These are phyloP conservation scores for Blastobasis adustella DNA, from an alignment of 2,888 invertebrate genomes.

Conservation along the genomic window DNA sequence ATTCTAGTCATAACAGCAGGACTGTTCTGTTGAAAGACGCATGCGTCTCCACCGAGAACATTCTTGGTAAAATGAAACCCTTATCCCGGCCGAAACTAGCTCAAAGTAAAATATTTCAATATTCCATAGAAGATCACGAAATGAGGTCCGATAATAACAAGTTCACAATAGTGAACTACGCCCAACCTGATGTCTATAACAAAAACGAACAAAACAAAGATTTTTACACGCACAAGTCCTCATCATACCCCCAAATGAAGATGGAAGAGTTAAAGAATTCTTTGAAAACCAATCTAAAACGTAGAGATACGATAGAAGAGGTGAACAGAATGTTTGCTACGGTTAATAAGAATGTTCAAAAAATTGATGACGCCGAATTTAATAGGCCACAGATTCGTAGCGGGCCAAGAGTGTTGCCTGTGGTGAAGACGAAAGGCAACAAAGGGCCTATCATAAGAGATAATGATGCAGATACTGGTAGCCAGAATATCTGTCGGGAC, in stretches of 20 bases:
- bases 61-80: slow-evolving; percentile 1
- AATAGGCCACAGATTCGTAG: slow-evolving; percentile 49
- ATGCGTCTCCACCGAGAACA: slow-evolving; percentile 34
- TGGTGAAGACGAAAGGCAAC: slow-evolving; percentile 37
- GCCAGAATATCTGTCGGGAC: slow-evolving; percentile 18
- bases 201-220: slow-evolving; percentile 29
- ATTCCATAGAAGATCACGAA: slow-evolving; percentile 33
- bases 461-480: background rate
- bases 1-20: slow-evolving; percentile 21
- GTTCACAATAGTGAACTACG: slow-evolving; percentile 36
- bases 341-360: slow-evolving; percentile 28
- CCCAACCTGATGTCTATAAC: slow-evolving; percentile 28
- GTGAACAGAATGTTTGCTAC: slow-evolving; percentile 63
- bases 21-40: slow-evolving; percentile 38
- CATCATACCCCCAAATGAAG: slow-evolving; percentile 63
- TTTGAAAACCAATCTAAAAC: slow-evolving; percentile 43
- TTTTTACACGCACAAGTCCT: slow-evolving; percentile 49
- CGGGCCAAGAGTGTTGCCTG: slow-evolving; percentile 57
- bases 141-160: slow-evolving; percentile 23
- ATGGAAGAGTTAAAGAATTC: slow-evolving; percentile 53
- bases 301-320: slow-evolving; percentile 57
- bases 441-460: background rate
- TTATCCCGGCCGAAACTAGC: slow-evolving; percentile 20
- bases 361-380: slow-evolving; percentile 14
- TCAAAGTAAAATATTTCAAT: slow-evolving; percentile 36